Conservation (phyloP, 2,797 vertebrate genomes). For the Luscinia megarhynchos region DNA sequence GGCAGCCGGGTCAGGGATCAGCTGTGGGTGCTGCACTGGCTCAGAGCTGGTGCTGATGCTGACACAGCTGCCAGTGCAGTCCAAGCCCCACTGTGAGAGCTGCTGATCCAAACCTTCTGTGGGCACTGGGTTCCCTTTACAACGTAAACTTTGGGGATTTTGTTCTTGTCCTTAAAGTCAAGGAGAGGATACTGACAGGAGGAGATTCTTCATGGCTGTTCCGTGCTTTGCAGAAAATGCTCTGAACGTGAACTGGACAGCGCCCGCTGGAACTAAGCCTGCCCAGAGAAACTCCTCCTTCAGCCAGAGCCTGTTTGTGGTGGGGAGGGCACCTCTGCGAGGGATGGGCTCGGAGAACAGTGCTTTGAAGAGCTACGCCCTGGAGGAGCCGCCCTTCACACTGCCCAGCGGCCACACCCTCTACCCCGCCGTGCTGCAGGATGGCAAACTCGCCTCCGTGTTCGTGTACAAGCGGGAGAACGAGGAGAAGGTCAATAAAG, state of each 20-base stretch:
- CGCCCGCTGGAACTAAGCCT: rapidly evolving
- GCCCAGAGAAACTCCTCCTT: not conserved
- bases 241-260: not conserved
- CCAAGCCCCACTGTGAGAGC: not conserved
- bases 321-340: not conserved
- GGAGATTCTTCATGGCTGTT: not conserved
- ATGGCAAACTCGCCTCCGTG: constrained; percentile 87
- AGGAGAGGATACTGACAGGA: not conserved
- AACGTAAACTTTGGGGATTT: not conserved
- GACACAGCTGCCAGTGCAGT: not conserved
- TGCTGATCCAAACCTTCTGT: not conserved
- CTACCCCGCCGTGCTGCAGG: constrained; percentile 87
- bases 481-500: constrained; percentile 94
- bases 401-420: constrained; percentile 87
- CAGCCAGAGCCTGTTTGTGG: not conserved
- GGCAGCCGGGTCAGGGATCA: not conserved
- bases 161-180: not conserved
- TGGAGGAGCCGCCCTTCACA: constrained; percentile 82
- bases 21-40: not conserved
- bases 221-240: constrained; percentile 48
- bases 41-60: not conserved
- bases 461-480: constrained; percentile 92
- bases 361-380: constrained; percentile 82
- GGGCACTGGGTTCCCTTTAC: not conserved
- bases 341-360: constrained; percentile 96